Evolutionary conservation across 2,797 vertebrate species (phyloP).

Genomic region (Acanthis flammea): DNA sequence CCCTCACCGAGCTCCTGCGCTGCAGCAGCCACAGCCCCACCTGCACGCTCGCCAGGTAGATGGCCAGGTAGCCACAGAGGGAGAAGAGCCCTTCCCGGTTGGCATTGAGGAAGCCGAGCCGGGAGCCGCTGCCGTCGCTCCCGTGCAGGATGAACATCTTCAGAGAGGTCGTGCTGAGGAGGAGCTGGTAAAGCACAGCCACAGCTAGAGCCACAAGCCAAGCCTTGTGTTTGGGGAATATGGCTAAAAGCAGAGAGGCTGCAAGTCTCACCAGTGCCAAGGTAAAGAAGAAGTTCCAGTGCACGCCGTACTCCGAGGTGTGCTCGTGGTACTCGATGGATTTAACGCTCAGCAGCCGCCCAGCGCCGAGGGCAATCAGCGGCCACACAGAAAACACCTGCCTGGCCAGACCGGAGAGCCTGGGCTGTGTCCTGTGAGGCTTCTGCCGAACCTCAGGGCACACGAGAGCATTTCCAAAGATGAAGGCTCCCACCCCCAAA

Average conservation of each 20-base stretch:
- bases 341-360: constrained; percentile 84
- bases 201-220: constrained; percentile 81
- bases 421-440: constrained; percentile 37
- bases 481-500: constrained; percentile 88
- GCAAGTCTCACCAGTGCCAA: constrained; percentile 84
- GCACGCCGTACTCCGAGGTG: constrained; percentile 90
- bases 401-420: constrained; percentile 70
- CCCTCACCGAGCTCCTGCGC: constrained; percentile 73
- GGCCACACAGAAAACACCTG: constrained; percentile 86
- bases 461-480: constrained; percentile 90
- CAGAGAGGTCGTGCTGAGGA: constrained; percentile 81
- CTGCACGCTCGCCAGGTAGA: constrained; percentile 91
- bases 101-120: constrained; percentile 83
- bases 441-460: constrained; percentile 88
- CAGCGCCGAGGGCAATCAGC: constrained; percentile 84
- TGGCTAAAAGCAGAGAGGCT: constrained; percentile 80
- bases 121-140: constrained; percentile 72
- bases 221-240: constrained; percentile 77
- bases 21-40: constrained; percentile 84
- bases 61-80: constrained; percentile 83
- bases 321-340: constrained; percentile 90
- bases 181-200: constrained; percentile 80
- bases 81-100: constrained; percentile 95
- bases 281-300: constrained; percentile 99
- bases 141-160: constrained; percentile 85